A percentile compares a stretch with the other conserved stretches of the same genome.
These are phyloP conservation scores for Galeruca laticollis DNA, from an alignment of 2,888 invertebrate genomes.

Conservation along the genomic window DNA sequence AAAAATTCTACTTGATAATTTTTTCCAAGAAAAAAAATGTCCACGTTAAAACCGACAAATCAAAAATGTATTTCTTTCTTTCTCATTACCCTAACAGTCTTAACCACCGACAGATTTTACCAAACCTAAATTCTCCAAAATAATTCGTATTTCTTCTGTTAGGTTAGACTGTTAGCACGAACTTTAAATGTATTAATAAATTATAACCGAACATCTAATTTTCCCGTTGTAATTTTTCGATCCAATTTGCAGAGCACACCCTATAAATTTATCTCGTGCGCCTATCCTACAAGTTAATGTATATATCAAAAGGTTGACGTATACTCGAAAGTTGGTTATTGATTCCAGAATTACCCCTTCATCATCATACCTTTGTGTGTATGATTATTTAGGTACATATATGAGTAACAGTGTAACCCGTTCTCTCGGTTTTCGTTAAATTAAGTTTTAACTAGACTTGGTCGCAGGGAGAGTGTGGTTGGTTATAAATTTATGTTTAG, in stretches of 20 bases:
- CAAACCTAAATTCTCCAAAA: too few relatives aligned
- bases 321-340: neutral
- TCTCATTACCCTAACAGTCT: too few relatives aligned
- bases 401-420: too few relatives aligned
- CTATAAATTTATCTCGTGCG: neutral
- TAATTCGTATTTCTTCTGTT: too few relatives aligned
- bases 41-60: too few relatives aligned
- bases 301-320: neutral
- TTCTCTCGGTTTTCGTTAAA: neutral
- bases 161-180: too few relatives aligned
- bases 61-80: too few relatives aligned
- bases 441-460: neutral
- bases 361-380: neutral
- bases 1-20: too few relatives aligned
- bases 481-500: neutral
- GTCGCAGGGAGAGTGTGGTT: neutral
- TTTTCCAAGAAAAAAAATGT: too few relatives aligned
- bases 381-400: neutral
- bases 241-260: neutral
- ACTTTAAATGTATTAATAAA: too few relatives aligned
- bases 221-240: neutral
- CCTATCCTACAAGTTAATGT: neutral
- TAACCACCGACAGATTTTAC: too few relatives aligned
- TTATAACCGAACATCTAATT: too few relatives aligned
- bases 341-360: neutral